phyloP scores from a whole-genome alignment of 1,140 invertebrate species.

The Sesamia nonagrioides region DNA sequence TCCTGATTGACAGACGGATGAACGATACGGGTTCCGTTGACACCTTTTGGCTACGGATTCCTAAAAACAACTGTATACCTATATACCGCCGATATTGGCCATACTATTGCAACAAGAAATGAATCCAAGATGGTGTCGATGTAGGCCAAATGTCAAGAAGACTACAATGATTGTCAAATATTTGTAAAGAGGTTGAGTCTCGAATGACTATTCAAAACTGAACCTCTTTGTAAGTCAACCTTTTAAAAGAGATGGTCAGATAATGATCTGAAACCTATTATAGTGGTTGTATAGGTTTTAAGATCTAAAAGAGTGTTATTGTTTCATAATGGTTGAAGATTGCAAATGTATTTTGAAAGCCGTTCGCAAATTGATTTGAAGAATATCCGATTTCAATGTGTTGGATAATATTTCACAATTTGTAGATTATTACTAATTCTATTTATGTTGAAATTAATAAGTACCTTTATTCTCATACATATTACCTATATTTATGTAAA shows the following conservation, averaged over 20 bases:
- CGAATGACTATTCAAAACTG: neutral
- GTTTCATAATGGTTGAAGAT: slow-evolving; percentile 3
- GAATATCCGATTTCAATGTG: neutral
- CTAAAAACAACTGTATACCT: neutral
- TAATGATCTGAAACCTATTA: neutral
- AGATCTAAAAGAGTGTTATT: neutral
- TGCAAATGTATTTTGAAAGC: neutral
- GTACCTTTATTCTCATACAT: no score
- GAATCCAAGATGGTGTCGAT: neutral
- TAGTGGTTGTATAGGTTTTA: neutral
- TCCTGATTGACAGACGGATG: neutral
- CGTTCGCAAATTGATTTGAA: neutral
- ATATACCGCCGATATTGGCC: neutral
- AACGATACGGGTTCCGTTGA: neutral
- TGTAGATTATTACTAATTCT: no score
- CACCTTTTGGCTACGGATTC: neutral
- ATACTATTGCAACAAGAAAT: neutral
- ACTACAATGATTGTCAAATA: neutral
- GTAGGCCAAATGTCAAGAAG: slow-evolving; percentile 21
- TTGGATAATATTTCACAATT: neutral
- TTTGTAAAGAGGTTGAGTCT: slow-evolving; percentile 6
- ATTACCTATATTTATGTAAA: no score
- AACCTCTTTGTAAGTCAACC: neutral
- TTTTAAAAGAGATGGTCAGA: neutral
- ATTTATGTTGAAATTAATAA: no score